Base-by-base conservation (phyloP, 2,888 invertebrate species). In the Platycheirus rosarum region DNA sequence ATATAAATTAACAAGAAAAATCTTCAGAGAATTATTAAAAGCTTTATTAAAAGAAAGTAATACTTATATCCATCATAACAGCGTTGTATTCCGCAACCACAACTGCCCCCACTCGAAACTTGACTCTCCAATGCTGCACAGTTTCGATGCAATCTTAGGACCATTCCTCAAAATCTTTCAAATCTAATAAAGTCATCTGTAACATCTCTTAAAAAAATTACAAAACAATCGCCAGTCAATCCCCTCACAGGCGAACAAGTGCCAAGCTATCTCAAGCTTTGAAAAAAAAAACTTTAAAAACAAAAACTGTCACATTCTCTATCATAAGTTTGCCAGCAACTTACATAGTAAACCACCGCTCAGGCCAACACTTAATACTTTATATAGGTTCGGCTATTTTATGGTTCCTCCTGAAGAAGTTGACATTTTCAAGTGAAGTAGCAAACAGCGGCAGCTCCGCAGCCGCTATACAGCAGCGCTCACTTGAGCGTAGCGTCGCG, bases 401-500 rank as follows among this genome's bases (percentile, higher is more conserved):
- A 76, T 69, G 62, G 68, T 55, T 48, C 63, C 70, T 44, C 55
- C 48, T 23, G 32, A 70, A 49, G 20, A 32, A 51, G 63, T 55
- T 77, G 70, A 65, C 70, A 70, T 77, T 70, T 70, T 35, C 49
- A 70, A 77, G 70, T 70, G 57, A 55, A 49, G 73, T 53, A 55
- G 71, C 73, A 49, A 71, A 42, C 55, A 46, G 42, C 69, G 51
- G 14, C 29, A 7, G 6, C 40, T 8, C 55, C 8, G 13, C 20
- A 13, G 23, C n/a, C 11, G 32, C 14, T 16, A 2, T 2, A 11
- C 11, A 13, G 35, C 9, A 7, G 20, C 20, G 53, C 20, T 75
- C 53, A 76, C 63, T 49, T 70, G 51, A 65, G 76, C 70, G 70
- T 69, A 70, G 55, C 55, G 18, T 53, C 20, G 5, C 20, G 1